Conservation (phyloP, 2,888 invertebrate genomes). For the Sesia bembeciformis region DNA sequence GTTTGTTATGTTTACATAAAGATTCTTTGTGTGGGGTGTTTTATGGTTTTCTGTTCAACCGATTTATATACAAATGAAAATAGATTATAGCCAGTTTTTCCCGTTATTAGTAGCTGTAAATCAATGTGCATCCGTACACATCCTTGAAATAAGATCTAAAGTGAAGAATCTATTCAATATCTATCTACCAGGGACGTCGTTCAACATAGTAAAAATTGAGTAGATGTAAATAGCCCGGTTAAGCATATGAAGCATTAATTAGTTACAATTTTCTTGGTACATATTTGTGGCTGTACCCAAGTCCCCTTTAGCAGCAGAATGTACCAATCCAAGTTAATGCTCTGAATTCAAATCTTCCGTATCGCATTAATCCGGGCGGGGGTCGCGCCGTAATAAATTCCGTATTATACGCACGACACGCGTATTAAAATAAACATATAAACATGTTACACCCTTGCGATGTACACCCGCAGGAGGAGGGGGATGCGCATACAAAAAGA, state of each 20-base stretch:
- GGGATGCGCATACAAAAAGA: background rate
- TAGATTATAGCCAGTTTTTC: constrained; percentile 74
- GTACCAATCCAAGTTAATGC: constrained; percentile 70
- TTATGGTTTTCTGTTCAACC: constrained; percentile 73
- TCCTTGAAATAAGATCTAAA: constrained; percentile 45
- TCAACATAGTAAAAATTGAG: no score
- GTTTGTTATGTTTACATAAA: constrained; percentile 71
- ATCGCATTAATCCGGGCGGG: constrained; percentile 69
- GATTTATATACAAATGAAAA: constrained; percentile 72
- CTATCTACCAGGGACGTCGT: no score
- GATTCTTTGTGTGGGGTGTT: constrained; percentile 73
- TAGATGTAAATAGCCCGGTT: no score
- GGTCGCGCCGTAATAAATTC: constrained; percentile 71
- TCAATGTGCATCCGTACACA: constrained; percentile 63
- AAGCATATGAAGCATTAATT: constrained; percentile 28
- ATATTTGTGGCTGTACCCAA: background rate
- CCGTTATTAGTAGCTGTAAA: constrained; percentile 68
- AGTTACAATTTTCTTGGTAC: constrained; percentile 10
- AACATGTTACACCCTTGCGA: constrained; percentile 66
- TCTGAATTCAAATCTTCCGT: constrained; percentile 72
- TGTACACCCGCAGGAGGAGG: constrained; percentile 29
- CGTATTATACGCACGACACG: constrained; percentile 74
- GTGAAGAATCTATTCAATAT: constrained; percentile 1
- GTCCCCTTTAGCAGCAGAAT: constrained; percentile 30
- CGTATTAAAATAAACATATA: constrained; percentile 76